Conservation (phyloP, 2,888 invertebrate species). For the Notodonta ziczac region DNA sequence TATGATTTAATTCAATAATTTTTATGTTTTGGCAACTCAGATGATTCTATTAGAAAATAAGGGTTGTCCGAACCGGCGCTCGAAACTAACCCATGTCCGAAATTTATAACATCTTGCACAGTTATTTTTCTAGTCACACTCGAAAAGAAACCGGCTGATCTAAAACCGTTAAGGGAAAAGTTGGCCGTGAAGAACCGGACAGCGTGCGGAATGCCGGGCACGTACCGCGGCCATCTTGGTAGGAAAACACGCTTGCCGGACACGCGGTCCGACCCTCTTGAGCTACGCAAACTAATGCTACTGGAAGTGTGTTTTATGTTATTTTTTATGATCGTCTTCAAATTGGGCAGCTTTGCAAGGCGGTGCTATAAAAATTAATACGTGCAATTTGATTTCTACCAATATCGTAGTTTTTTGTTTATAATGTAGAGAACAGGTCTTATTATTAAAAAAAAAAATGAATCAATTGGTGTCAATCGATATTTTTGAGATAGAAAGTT, state of each 20-base stretch:
- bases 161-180: conserved; percentile 47
- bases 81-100: conserved; percentile 17
- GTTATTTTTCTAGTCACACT: conserved; percentile 48
- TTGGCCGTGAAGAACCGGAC: conserved; percentile 15
- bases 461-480: too few species aligned
- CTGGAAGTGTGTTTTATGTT: conserved; percentile 30
- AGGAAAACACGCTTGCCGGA: conserved; percentile 50
- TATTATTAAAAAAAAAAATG: too few species aligned
- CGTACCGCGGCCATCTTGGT: conserved; percentile 62
- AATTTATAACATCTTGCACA: conserved; percentile 38
- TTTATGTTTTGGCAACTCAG: too few species aligned
- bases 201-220: conserved; percentile 46
- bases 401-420: not conserved
- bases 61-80: conserved; percentile 11
- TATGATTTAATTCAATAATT: too few species aligned
- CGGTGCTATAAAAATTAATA: not conserved
- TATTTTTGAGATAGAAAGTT: too few species aligned
- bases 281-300: conserved; percentile 47
- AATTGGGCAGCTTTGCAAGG: conserved; percentile 20
- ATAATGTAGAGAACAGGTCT: too few species aligned
- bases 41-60: not conserved
- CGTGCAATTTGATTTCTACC: too few species aligned
- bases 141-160: conserved; percentile 49
- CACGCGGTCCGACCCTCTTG: conserved; percentile 49
- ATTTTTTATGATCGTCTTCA: conserved; percentile 22